Evolutionary conservation across 2,888 invertebrate species (phyloP).

Genomic region (Arrhopalites spinosus): DNA sequence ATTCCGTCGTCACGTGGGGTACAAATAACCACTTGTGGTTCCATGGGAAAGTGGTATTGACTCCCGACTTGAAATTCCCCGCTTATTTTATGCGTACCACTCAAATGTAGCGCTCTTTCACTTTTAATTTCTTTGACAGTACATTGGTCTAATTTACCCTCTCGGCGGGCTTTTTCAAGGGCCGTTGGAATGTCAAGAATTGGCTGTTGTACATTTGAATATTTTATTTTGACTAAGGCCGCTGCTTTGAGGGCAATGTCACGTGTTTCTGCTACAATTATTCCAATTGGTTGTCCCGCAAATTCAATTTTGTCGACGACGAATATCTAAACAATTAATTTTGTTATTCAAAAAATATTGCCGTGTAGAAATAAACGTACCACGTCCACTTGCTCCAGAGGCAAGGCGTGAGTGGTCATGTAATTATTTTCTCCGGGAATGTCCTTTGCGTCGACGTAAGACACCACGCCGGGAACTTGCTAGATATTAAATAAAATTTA

Average conservation of each 20-base stretch:
- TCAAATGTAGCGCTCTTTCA: too few relatives aligned
- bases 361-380: not conserved
- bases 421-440: conserved; percentile 71
- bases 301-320: conserved; percentile 57
- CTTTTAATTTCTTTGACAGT: not conserved
- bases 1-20: conserved; percentile 71
- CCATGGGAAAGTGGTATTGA: conserved; percentile 79
- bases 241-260: conserved; percentile 58
- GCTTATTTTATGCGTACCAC: conserved; percentile 59
- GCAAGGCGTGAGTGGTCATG: conserved; percentile 6
- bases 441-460: conserved; percentile 69
- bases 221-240: conserved; percentile 58
- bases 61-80: conserved; percentile 64
- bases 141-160: not conserved
- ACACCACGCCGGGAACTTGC: conserved; percentile 68
- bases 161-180: conserved; percentile 45
- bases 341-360: not conserved
- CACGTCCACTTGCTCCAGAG: not conserved
- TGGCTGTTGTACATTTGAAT: conserved; percentile 58
- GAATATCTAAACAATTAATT: conserved; percentile 57
- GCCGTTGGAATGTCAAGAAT: conserved; percentile 58
- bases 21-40: conserved; percentile 71
- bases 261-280: conserved; percentile 59
- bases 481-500: conserved; percentile 57
- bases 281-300: conserved; percentile 60